Percentiles rank a stretch among this genome's conserved stretches.
Evolutionary conservation across 2,797 vertebrate species (phyloP).

Genomic region (Emydoidea blandingii): DNA sequence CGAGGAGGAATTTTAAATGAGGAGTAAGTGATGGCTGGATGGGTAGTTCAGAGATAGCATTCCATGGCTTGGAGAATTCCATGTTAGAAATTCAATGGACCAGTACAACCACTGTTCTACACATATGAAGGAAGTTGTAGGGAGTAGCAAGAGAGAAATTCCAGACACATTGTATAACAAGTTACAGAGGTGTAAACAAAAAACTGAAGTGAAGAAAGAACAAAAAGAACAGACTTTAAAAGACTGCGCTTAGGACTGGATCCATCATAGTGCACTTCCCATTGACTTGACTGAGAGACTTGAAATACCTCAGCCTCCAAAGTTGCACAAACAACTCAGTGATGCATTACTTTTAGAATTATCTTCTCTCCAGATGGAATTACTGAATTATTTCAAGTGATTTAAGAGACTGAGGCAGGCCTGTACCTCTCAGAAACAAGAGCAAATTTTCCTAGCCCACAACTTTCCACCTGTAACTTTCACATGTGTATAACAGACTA

Average conservation of each 20-base stretch:
- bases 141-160: neutral
- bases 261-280: neutral
- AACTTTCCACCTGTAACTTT: conserved; percentile 15
- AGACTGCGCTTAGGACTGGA: neutral
- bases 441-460: neutral
- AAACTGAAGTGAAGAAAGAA: conserved; percentile 15
- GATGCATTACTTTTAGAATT: neutral
- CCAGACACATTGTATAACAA: neutral
- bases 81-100: neutral
- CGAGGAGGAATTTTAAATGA: neutral
- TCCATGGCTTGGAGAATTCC: neutral
- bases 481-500: conserved; percentile 12
- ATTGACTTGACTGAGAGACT: neutral
- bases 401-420: neutral
- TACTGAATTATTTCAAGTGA: neutral
- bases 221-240: conserved; percentile 2
- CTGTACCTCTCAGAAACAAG: conserved; percentile 33
- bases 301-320: conserved; percentile 1
- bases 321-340: neutral
- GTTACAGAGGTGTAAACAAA: conserved; percentile 21
- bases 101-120: neutral
- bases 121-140: neutral
- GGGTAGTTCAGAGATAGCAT: neutral
- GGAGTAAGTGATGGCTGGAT: neutral
- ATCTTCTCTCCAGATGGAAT: conserved; percentile 16